Evolutionary conservation across 2,113 vertebrate genomes (phyloP).

Genomic region (Pteronura brasiliensis): DNA sequence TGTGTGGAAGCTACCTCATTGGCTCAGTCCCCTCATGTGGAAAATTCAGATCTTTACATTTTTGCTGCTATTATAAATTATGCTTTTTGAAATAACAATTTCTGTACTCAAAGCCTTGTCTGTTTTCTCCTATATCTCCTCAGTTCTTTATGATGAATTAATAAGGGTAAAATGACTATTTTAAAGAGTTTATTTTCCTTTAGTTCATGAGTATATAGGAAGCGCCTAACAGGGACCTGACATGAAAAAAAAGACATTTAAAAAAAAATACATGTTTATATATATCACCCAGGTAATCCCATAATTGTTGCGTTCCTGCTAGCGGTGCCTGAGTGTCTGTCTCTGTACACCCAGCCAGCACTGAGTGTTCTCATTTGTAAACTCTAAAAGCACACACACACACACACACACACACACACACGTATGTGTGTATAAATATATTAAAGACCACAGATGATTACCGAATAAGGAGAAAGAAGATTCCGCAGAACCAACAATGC

Average conservation of each 20-base stretch:
- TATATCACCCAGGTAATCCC: not conserved
- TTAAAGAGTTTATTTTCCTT: not conserved
- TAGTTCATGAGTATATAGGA: not conserved
- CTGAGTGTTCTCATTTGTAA: not conserved
- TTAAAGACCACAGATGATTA: not conserved
- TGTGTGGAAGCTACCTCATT: not conserved
- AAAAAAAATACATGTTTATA: not conserved
- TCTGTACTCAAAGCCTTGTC: not conserved
- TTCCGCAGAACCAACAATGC: slow-evolving; percentile 65
- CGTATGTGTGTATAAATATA: not conserved
- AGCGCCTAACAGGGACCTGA: not conserved
- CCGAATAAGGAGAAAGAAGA: not conserved
- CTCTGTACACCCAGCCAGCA: not conserved
- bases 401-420: not conserved
- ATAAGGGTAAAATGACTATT: not conserved
- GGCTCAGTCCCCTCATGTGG: not conserved
- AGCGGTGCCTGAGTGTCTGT: not conserved
- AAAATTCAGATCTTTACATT: not conserved
- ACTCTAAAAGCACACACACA: not conserved
- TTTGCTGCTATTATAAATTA: not conserved
- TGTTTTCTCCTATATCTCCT: not conserved
- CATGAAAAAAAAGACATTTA: not conserved
- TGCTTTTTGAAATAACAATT: not conserved
- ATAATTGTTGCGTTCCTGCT: not conserved
- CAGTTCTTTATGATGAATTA: not conserved